Conservation (phyloP, 2,797 vertebrate genomes). For the Sebastes minor region DNA sequence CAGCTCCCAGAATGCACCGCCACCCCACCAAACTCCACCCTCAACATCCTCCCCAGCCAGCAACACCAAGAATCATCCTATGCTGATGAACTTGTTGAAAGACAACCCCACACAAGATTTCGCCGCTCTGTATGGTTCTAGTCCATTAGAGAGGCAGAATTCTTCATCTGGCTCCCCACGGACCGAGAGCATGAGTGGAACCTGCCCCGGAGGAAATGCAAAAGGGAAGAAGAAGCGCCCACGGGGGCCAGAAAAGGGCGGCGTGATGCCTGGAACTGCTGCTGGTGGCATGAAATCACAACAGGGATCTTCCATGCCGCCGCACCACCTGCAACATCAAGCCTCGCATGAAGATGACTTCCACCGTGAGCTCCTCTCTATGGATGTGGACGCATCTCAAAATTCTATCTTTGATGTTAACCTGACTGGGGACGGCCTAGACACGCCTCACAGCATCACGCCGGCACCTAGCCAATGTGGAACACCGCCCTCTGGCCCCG, state of each 20-base stretch:
- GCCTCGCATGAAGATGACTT: slow-evolving; percentile 97
- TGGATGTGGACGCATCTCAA: slow-evolving; percentile 96
- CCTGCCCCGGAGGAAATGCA: slow-evolving; percentile 77
- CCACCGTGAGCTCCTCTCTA: slow-evolving; percentile 96
- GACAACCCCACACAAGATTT: slow-evolving; percentile 98
- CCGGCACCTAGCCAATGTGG: slow-evolving; percentile 98
- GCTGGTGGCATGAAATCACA: slow-evolving; percentile 73
- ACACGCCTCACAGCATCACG: slow-evolving; percentile 96
- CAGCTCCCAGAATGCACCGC: slow-evolving; percentile 87
- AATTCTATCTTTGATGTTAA: slow-evolving; percentile 98
- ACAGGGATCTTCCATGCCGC: slow-evolving; percentile 69
- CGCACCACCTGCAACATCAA: slow-evolving; percentile 86
- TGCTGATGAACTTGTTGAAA: slow-evolving; percentile 99
- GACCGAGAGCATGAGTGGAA: slow-evolving; percentile 85
- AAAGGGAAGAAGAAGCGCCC: slow-evolving; percentile 96
- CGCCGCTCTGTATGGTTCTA: slow-evolving; percentile 91
- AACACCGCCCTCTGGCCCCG: slow-evolving; percentile 90
- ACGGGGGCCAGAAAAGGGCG: slow-evolving; percentile 77
- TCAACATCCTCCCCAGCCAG: slow-evolving; percentile 96
- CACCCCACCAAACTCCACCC: slow-evolving; percentile 95
- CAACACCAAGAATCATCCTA: slow-evolving; percentile 99
- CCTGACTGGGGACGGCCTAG: slow-evolving; percentile 92
- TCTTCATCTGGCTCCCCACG: slow-evolving; percentile 93
- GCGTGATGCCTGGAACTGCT: slow-evolving; percentile 61
- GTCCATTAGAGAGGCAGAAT: slow-evolving; percentile 96